phyloP scores from a whole-genome alignment of 2,888 invertebrate species.

The Eulithis prunata region DNA sequence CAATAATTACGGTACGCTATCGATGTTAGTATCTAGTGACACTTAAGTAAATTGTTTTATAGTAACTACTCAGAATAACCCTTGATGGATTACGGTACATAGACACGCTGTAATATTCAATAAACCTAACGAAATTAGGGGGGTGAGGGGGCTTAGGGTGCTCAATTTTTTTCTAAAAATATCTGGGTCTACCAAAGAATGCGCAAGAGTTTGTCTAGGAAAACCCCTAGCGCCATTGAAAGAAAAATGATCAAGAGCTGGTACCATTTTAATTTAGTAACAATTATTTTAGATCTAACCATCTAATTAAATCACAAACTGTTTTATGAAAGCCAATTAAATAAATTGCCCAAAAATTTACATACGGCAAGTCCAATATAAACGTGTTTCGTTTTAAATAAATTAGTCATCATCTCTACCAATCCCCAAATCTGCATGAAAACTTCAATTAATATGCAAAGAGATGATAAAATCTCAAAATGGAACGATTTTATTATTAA shows the following conservation, averaged over 20 bases:
- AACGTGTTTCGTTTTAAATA: slow-evolving; percentile 36
- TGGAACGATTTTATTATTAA: slow-evolving; percentile 12
- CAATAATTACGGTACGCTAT: slow-evolving; percentile 60
- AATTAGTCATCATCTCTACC: slow-evolving; percentile 24
- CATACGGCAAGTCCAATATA: slow-evolving; percentile 33
- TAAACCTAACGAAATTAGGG: too few species aligned
- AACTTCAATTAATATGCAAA: slow-evolving; percentile 33
- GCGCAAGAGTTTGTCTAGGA: too few species aligned
- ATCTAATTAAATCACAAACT: slow-evolving; percentile 12
- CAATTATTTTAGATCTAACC: background rate
- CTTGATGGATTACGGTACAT: background rate
- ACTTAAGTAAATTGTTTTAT: slow-evolving; percentile 52
- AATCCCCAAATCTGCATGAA: slow-evolving; percentile 25
- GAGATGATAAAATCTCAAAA: slow-evolving; percentile 27
- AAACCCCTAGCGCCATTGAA: too few species aligned
- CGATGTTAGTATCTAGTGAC: slow-evolving; percentile 54
- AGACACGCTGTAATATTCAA: slow-evolving; percentile 3
- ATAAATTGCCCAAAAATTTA: slow-evolving; percentile 25
- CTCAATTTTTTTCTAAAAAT: too few species aligned
- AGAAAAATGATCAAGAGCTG: too few species aligned
- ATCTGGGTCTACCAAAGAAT: too few species aligned
- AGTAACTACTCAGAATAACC: slow-evolving; percentile 32
- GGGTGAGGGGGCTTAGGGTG: too few species aligned
- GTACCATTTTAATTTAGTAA: background rate
- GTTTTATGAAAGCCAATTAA: slow-evolving; percentile 29